Conservation (phyloP, 1,140 invertebrate species). For the Lasioglossum baleicum region DNA sequence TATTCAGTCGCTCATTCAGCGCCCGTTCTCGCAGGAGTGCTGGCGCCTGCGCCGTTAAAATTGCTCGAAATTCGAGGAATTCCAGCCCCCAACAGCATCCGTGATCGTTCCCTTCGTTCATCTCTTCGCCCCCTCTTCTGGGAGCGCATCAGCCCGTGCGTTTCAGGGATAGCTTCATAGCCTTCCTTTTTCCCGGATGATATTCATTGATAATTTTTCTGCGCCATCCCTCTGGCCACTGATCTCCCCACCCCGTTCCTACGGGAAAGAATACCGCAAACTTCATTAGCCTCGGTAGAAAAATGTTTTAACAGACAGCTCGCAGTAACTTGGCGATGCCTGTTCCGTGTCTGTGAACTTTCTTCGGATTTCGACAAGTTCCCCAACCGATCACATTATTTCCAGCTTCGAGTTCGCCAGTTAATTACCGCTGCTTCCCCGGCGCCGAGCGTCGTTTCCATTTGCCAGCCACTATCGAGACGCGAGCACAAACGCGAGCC, state of each 20-base stretch:
- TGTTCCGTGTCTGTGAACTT: too few relatives aligned
- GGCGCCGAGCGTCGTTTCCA: slow-evolving; percentile 12
- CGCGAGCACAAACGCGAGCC: slow-evolving; percentile 15
- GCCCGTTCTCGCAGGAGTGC: slow-evolving; percentile 63
- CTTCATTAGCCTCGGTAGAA: too few relatives aligned
- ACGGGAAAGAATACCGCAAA: too few relatives aligned
- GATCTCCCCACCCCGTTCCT: too few relatives aligned
- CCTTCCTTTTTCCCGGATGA: not conserved
- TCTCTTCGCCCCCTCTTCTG: slow-evolving; percentile 24
- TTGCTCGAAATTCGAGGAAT: slow-evolving; percentile 79
- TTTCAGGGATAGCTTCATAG: not conserved
- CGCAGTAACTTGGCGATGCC: too few relatives aligned
- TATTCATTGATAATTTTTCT: slow-evolving; percentile 36
- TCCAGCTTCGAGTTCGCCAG: too few relatives aligned
- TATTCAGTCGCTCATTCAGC: slow-evolving; percentile 74
- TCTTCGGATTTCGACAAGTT: too few relatives aligned
- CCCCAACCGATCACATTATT: too few relatives aligned
- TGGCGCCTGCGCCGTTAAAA: slow-evolving; percentile 80
- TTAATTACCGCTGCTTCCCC: too few relatives aligned
- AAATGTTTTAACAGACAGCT: not conserved
- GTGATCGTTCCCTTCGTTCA: slow-evolving; percentile 44
- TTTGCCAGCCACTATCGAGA: slow-evolving; percentile 8
- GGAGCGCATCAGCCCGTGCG: not conserved
- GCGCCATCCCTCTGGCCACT: slow-evolving; percentile 18
- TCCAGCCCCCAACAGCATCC: slow-evolving; percentile 54